phyloP scores from a whole-genome alignment of 2,888 invertebrate genomes.

The Isotomurus palustris region DNA sequence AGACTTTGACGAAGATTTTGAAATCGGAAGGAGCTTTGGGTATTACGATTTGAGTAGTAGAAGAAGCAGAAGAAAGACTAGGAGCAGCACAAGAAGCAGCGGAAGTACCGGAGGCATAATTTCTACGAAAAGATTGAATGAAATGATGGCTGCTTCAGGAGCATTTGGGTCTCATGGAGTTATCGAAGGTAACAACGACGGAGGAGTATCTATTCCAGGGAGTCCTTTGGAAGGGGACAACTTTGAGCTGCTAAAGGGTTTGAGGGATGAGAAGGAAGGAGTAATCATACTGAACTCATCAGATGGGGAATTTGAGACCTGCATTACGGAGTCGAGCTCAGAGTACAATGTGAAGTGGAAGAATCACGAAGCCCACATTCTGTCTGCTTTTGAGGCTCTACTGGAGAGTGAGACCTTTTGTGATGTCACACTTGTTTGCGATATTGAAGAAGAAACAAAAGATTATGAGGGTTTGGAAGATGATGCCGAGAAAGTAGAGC shows the following conservation, averaged over 20 bases:
- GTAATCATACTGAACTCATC: neutral
- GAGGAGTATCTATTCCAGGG: neutral
- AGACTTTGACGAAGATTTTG: neutral
- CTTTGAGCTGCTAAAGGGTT: neutral
- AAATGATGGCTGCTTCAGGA: no score
- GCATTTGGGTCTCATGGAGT: no score
- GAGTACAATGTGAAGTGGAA: constrained; percentile 61
- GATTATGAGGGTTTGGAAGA: constrained; percentile 12
- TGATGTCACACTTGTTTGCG: constrained; percentile 82
- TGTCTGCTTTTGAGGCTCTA: constrained; percentile 81
- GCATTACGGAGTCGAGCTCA: neutral
- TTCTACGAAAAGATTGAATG: no score
- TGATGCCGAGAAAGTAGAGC: constrained; percentile 1
- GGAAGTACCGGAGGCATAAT: no score
- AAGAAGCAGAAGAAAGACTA: no score
- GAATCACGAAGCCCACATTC: constrained; percentile 84
- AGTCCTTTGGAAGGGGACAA: neutral
- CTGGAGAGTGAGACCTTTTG: constrained; percentile 80
- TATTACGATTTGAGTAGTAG: no score
- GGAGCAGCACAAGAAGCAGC: no score
- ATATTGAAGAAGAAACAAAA: constrained; percentile 10
- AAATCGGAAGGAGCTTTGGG: no score
- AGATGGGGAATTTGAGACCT: neutral
- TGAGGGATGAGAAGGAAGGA: neutral
- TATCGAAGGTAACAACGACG: no score